Conservation (phyloP, 2,797 vertebrate species). For the Microctenopoma stevenorrisi region DNA sequence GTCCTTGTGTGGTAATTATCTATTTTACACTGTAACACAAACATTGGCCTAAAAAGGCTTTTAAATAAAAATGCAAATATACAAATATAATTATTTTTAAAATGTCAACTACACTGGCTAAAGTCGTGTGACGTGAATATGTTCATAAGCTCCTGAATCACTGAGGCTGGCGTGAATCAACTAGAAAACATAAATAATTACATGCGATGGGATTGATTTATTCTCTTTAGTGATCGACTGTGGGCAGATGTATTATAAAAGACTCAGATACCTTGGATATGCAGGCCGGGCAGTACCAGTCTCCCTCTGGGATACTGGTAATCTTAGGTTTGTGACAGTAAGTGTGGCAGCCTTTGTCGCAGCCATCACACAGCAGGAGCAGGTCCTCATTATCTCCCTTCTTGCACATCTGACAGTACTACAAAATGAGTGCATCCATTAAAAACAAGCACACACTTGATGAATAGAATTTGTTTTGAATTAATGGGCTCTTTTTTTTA, state of each 20-base stretch:
- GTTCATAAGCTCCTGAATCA: not conserved
- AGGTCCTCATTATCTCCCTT: slow-evolving; percentile 99
- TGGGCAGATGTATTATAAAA: not conserved
- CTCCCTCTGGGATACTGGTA: slow-evolving; percentile 95
- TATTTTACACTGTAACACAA: not conserved
- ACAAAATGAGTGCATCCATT: slow-evolving; percentile 56
- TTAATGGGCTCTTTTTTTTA: not conserved
- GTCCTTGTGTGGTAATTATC: not conserved
- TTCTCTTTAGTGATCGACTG: not conserved
- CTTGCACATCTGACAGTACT: slow-evolving; percentile 99
- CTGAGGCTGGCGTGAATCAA: not conserved
- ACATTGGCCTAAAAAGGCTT: too few relatives aligned
- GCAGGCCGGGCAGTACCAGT: slow-evolving; percentile 99
- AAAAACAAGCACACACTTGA: slow-evolving; percentile 11
- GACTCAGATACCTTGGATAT: slow-evolving; percentile 91
- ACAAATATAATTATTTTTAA: not conserved
- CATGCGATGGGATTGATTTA: not conserved
- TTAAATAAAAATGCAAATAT: not conserved
- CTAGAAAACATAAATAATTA: not conserved
- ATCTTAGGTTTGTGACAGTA: slow-evolving; percentile 99
- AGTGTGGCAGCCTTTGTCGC: slow-evolving; percentile 98
- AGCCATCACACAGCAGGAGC: slow-evolving; percentile 96
- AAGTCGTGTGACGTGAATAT: not conserved
- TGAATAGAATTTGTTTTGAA: not conserved
- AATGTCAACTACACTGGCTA: not conserved